Evolutionary conservation across 1,140 invertebrate species (phyloP), one percentile per base, ranked within the genome.

Genomic region (Anastrepha obliqua): DNA sequence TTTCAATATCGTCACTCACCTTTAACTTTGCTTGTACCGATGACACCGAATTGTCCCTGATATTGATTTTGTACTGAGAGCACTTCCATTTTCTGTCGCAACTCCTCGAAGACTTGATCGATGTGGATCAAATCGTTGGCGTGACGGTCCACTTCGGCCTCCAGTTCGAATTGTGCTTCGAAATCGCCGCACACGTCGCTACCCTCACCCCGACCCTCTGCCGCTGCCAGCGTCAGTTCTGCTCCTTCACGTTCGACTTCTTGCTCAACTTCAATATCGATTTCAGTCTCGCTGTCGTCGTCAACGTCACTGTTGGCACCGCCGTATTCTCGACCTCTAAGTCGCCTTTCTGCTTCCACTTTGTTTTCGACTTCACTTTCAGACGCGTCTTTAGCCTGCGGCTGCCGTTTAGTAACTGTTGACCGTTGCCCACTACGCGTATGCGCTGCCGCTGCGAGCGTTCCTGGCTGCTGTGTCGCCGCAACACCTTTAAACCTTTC

Each of bases 41-140:
- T 92, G 88, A 93, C 92, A 90, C 91, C 91, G 88, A 93, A 93
- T 91, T 93, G 91, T 91, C 91, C 91, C 91, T 93, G 92, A 90
- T 93, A 92, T 87, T 93, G 92, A 93, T 93, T 93, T 93, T 93
- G 92, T 90, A 93, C 92, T 90, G 92, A 93, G 70, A 93, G 91
- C 90, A 93, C 92, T 93, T 93, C 92, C 92, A 93, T 93, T 91
- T 93, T 93, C 91, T 93, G 92, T 39, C 89, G 87, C 70, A 89
- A 62, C 74, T 89, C 89, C 88, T 89, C 88, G 51, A 89, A 89
- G 29, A 89, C 87, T 64, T 90, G 87, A 88, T 90, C 89, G 78
- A 89, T 89, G 78, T 89, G 81, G 86, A 89, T 87, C 59, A 89
- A 78, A 55, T 88, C 87, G 88, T 87, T 88, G 29, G 42, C 85